Percentiles rank a stretch among this genome's conserved stretches.
phyloP scores from a whole-genome alignment of 2,797 vertebrate genomes.

The Crypturellus tataupa region DNA sequence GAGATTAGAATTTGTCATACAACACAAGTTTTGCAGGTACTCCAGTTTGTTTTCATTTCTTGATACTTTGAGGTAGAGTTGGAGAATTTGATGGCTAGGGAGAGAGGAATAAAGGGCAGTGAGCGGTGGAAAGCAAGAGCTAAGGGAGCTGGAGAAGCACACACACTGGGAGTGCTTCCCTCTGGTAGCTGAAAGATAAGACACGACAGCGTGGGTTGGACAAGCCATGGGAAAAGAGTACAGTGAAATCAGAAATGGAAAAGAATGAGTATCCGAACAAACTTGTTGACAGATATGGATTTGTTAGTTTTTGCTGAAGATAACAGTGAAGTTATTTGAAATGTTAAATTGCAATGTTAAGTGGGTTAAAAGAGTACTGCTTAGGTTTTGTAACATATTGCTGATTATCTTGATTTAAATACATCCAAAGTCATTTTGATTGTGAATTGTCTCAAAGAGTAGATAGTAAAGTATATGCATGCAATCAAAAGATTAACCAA shows the following conservation, averaged over 20 bases:
- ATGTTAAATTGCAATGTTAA: neutral
- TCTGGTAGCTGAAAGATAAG: neutral
- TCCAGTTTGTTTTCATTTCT: neutral
- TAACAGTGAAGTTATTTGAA: neutral
- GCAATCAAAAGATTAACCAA: slow-evolving; percentile 58
- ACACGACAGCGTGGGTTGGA: neutral
- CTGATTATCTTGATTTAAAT: neutral
- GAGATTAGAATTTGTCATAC: neutral
- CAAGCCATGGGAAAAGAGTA: neutral
- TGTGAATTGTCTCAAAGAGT: neutral
- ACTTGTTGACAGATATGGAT: neutral
- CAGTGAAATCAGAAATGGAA: neutral
- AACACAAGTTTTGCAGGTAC: neutral
- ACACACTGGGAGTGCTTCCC: neutral
- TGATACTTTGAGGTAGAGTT: neutral
- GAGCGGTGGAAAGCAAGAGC: neutral
- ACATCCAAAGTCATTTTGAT: neutral
- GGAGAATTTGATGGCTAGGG: neutral
- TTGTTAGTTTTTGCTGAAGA: neutral
- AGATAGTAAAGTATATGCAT: slow-evolving; percentile 62
- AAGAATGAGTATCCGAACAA: neutral
- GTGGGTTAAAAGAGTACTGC: neutral
- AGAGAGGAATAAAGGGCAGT: neutral
- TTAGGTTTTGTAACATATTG: neutral
- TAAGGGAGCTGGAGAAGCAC: neutral